These are phyloP conservation scores for Pollenia griseotomentosa DNA, from an alignment of 2,888 invertebrate genomes.

Conservation along the genomic window DNA sequence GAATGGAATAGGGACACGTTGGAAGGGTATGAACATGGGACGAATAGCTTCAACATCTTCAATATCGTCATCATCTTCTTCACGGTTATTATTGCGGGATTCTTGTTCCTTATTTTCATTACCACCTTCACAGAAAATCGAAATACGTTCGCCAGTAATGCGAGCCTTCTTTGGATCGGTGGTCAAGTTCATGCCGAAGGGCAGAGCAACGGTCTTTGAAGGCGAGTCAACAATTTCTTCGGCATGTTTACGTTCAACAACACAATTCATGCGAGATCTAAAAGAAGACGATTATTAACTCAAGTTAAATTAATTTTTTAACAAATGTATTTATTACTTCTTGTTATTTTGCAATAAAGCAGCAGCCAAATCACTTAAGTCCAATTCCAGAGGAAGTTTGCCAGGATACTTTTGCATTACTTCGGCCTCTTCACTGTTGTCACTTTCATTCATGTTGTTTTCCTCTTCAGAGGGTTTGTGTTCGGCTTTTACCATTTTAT, in stretches of 20 bases:
- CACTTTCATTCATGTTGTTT: conserved; percentile 83
- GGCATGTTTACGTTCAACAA: conserved; percentile 93
- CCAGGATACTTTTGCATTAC: conserved; percentile 86
- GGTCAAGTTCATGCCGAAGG: conserved; percentile 88
- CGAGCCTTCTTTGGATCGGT: conserved; percentile 90
- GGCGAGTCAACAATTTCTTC: conserved; percentile 93
- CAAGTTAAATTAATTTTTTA: not conserved
- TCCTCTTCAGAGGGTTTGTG: conserved; percentile 75
- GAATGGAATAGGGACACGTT: conserved; percentile 85
- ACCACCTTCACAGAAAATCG: conserved; percentile 94
- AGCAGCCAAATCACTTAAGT: conserved; percentile 92
- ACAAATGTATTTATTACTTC: conserved; percentile 83
- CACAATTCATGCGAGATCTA: conserved; percentile 94
- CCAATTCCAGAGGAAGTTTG: conserved; percentile 92
- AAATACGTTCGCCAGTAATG: conserved; percentile 93
- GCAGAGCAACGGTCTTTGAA: conserved; percentile 87
- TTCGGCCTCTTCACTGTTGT: conserved; percentile 86
- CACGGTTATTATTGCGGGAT: conserved; percentile 77
- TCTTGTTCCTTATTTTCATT: conserved; percentile 79
- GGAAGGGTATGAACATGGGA: conserved; percentile 84
- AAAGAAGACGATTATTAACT: conserved; percentile 49
- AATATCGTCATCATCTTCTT: conserved; percentile 80
- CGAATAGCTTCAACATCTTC: conserved; percentile 83
- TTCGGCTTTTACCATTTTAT: conserved; percentile 75
- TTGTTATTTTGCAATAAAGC: conserved; percentile 89